Evolutionary conservation across 1,140 invertebrate species (phyloP).

Genomic region (Nephotettix cincticeps): DNA sequence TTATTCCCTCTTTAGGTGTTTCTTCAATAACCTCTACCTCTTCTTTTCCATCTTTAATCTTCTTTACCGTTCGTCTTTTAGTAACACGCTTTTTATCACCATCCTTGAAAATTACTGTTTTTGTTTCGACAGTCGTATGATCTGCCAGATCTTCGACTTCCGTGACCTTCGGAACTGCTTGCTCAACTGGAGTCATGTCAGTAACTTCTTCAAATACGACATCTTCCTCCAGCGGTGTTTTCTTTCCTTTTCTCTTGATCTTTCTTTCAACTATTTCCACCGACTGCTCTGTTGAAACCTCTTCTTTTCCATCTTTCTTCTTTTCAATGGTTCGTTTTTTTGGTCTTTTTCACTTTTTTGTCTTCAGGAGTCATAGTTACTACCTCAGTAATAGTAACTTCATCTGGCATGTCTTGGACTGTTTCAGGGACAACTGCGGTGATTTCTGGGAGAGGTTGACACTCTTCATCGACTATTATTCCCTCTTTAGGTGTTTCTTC

Average conservation of each 20-base stretch:
- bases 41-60: constrained; percentile 38
- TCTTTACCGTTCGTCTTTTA: constrained; percentile 34
- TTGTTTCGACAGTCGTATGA: constrained; percentile 48
- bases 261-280: not conserved
- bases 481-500: constrained; percentile 30
- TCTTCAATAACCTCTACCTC: constrained; percentile 29
- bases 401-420: constrained; percentile 37
- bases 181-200: not conserved
- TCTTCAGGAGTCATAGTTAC: constrained; percentile 37
- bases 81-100: constrained; percentile 1
- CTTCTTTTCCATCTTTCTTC: constrained; percentile 35
- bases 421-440: constrained; percentile 27
- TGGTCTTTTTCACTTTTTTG: constrained; percentile 36
- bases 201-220: constrained; percentile 30
- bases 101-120: constrained; percentile 19
- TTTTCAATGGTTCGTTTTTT: constrained; percentile 29
- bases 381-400: constrained; percentile 49
- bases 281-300: constrained; percentile 8
- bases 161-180: constrained; percentile 26
- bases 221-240: constrained; percentile 8
- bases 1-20: constrained; percentile 18
- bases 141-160: constrained; percentile 39
- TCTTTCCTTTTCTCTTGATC: not conserved
- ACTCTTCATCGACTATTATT: constrained; percentile 20
- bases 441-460: constrained; percentile 30